Conservation (phyloP, 2,797 vertebrate genomes). For the Mionectes olivaceus region DNA sequence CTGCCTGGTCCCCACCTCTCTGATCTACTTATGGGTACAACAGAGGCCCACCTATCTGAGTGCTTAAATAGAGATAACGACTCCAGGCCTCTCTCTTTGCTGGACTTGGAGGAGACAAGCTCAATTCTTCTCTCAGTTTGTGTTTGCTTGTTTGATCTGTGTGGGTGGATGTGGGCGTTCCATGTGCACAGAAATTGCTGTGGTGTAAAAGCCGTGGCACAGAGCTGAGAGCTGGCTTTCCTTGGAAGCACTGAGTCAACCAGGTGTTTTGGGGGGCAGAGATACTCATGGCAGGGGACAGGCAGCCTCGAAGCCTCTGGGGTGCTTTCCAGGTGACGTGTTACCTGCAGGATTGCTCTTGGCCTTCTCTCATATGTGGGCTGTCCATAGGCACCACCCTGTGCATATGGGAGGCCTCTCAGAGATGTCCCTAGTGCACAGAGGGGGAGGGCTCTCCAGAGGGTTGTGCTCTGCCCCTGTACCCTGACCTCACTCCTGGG, state of each 20-base stretch:
- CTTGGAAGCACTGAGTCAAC: fast-evolving
- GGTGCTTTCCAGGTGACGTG: not conserved
- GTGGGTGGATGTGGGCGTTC: not conserved
- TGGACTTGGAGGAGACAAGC: not conserved
- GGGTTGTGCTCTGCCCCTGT: not conserved
- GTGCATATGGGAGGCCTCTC: fast-evolving
- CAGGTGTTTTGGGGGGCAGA: not conserved
- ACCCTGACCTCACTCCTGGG: not conserved
- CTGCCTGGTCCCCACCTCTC: not conserved
- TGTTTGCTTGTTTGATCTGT: not conserved
- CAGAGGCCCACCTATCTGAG: not conserved
- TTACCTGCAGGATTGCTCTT: fast-evolving
- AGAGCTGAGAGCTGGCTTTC: not conserved
- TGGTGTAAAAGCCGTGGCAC: not conserved
- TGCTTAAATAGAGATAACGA: not conserved
- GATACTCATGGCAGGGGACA: not conserved
- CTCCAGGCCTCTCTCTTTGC: not conserved
- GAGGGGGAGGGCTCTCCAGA: not conserved
- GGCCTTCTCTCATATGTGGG: not conserved
- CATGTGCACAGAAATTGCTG: not conserved
- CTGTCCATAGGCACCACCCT: not conserved
- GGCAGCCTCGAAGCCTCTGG: not conserved
- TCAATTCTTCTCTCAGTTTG: not conserved
- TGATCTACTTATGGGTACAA: not conserved
- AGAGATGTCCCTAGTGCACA: fast-evolving